Conservation (phyloP, 2,113 vertebrate genomes). For the Micronycteris hirsuta region DNA sequence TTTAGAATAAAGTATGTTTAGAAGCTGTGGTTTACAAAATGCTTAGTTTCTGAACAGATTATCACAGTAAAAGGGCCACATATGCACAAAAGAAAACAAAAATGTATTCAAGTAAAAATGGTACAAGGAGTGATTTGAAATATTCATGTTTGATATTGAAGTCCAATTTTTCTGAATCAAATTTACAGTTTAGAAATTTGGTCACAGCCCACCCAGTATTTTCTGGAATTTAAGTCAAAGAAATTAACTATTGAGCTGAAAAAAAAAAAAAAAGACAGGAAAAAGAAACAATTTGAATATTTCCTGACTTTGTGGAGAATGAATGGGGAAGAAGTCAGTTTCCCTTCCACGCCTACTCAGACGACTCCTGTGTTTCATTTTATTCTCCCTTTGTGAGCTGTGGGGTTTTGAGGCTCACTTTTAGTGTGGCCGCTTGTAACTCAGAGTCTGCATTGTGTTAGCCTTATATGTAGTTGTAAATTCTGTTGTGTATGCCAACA, state of each 20-base stretch:
- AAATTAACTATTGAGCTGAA: background rate
- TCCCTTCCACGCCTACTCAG: background rate
- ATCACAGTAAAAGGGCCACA: background rate
- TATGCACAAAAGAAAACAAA: background rate
- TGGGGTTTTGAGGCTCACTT: background rate
- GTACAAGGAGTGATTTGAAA: background rate
- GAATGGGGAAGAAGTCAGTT: background rate
- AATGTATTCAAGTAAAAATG: background rate
- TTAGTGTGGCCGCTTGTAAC: background rate
- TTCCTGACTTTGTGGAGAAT: background rate
- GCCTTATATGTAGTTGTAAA: background rate
- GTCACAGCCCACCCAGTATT: background rate
- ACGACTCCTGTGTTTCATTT: background rate
- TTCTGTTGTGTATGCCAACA: background rate
- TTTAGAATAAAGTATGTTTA: background rate
- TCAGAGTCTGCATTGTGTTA: background rate
- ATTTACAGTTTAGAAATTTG: background rate
- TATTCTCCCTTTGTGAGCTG: background rate
- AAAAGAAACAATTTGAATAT: background rate
- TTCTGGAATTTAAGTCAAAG: background rate
- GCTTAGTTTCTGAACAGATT: background rate
- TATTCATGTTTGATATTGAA: background rate
- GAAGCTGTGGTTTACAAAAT: background rate
- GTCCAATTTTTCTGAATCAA: conserved; percentile 29
- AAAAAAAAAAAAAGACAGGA: background rate